These are phyloP conservation scores for Dryomyza anilis DNA, from an alignment of 2,888 invertebrate species.

Conservation along the genomic window DNA sequence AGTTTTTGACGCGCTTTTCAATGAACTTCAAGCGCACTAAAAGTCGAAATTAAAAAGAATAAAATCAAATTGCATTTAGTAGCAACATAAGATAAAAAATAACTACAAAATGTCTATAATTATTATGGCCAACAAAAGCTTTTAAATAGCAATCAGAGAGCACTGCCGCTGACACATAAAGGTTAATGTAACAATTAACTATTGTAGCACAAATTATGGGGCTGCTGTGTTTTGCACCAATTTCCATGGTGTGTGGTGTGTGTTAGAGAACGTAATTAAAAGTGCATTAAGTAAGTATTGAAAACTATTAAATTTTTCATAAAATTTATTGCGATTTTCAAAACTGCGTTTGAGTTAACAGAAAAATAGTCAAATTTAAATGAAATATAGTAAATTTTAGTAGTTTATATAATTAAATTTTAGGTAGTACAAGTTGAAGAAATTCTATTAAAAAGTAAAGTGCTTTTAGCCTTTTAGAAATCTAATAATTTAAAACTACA, in stretches of 20 bases:
- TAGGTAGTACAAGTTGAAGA: too few species aligned
- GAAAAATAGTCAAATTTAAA: too few species aligned
- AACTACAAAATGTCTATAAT: constrained; percentile 16
- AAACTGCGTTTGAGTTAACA: too few species aligned
- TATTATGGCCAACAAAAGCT: constrained; percentile 20
- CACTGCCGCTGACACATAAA: background rate
- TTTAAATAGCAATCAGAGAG: constrained; percentile 20
- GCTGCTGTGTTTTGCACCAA: background rate
- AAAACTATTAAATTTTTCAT: too few species aligned
- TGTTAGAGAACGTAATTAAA: constrained; percentile 12
- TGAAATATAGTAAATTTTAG: too few species aligned
- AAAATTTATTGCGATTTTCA: too few species aligned
- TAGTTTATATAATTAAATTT: too few species aligned
- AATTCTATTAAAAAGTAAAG: too few species aligned
- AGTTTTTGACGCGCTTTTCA: background rate
- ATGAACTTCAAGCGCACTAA: background rate
- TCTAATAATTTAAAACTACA: too few species aligned
- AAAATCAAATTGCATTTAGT: constrained; percentile 20
- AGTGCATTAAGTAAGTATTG: constrained; percentile 21
- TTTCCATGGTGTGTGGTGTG: background rate
- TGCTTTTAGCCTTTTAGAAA: too few species aligned
- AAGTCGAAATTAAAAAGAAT: background rate
- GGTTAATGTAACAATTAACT: constrained; percentile 5
- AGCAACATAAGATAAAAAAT: too few species aligned
- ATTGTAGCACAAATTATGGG: background rate